phyloP scores from a whole-genome alignment of 2,797 vertebrate species.

The Crocodylus rhombifer region DNA sequence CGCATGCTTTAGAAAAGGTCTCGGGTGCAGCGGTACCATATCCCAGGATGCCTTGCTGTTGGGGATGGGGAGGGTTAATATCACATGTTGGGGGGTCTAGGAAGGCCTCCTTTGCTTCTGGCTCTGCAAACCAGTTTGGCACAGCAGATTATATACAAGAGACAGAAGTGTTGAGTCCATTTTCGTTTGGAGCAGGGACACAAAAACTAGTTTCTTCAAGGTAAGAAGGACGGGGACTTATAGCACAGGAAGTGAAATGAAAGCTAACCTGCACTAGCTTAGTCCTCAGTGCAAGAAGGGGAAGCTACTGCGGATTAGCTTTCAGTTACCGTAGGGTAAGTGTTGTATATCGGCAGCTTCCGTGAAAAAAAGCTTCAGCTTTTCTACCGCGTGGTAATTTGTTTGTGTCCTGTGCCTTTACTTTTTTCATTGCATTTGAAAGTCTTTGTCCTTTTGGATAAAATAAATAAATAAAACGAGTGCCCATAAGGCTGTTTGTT shows the following conservation, averaged over 20 bases:
- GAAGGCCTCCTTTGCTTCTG: neutral
- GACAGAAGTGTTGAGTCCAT: neutral
- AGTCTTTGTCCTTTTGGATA: rapidly evolving
- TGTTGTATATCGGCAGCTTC: no score
- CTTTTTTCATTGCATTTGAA: neutral
- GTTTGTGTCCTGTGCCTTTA: no score
- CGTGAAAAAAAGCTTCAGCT: no score
- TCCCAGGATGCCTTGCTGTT: neutral
- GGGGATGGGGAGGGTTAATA: neutral
- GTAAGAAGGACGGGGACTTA: no score
- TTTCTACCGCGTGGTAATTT: no score
- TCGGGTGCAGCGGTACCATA: rapidly evolving
- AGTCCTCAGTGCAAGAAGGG: no score
- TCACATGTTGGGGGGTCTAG: no score
- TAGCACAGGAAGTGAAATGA: no score
- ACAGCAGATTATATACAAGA: neutral
- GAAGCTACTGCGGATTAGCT: no score
- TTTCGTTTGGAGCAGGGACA: neutral
- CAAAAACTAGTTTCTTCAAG: no score
- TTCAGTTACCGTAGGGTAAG: no score
- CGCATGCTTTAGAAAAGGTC: neutral
- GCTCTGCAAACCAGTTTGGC: neutral
- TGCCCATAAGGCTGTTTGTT: neutral
- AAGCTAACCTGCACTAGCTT: no score
- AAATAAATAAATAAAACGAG: neutral